Conservation (phyloP, 2,113 vertebrate species). For the Neodon shergylaensis region DNA sequence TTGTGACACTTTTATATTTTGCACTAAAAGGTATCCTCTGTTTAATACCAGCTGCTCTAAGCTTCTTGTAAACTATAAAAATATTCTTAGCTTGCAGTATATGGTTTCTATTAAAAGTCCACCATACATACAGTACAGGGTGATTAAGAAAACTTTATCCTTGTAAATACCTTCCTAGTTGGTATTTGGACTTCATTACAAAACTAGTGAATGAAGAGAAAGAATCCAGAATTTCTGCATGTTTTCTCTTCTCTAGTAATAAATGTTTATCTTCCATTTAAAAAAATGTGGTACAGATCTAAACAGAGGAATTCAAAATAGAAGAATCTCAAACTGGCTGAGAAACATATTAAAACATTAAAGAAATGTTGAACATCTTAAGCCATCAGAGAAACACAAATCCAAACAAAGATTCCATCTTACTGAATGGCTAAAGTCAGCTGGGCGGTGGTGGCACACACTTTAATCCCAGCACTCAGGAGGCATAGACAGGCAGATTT, state of each 20-base stretch:
- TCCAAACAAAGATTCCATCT: background rate
- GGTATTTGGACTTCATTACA: slow-evolving; percentile 68
- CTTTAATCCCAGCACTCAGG: too few relatives aligned
- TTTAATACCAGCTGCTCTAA: slow-evolving; percentile 70
- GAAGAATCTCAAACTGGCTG: background rate
- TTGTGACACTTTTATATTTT: slow-evolving; percentile 81
- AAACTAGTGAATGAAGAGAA: slow-evolving; percentile 74
- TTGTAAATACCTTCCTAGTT: slow-evolving; percentile 85
- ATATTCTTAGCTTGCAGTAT: slow-evolving; percentile 77
- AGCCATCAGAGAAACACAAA: too few relatives aligned
- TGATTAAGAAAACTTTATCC: slow-evolving; percentile 72
- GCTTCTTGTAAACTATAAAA: slow-evolving; percentile 77
- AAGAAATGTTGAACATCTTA: too few relatives aligned
- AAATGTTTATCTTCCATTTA: slow-evolving; percentile 80
- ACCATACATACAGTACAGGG: slow-evolving; percentile 72
- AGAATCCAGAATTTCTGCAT: slow-evolving; percentile 59
- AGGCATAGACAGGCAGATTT: too few relatives aligned
- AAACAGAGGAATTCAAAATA: background rate
- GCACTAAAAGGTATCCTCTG: slow-evolving; percentile 72
- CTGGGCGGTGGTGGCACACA: too few relatives aligned
- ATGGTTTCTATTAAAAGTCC: slow-evolving; percentile 73
- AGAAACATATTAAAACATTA: background rate
- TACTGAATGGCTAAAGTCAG: background rate
- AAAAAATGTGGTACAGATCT: background rate
- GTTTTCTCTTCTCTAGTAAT: slow-evolving; percentile 81